phyloP scores from a whole-genome alignment of 1,140 invertebrate species.

The Lasioglossum baleicum region DNA sequence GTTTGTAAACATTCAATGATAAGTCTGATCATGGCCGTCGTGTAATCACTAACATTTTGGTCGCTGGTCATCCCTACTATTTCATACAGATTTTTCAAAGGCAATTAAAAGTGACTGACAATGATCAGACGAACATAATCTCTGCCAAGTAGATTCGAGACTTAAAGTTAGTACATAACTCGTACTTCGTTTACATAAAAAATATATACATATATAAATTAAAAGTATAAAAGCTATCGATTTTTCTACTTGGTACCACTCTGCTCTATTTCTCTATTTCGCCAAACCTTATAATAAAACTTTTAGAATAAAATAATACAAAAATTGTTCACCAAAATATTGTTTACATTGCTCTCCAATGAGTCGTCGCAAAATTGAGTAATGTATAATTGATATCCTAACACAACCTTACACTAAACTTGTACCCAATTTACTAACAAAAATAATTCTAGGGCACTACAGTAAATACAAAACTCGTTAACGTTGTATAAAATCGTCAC shows the following conservation, averaged over 20 bases:
- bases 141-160: not conserved
- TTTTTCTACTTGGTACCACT: not conserved
- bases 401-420: no score
- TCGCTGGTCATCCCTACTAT: not conserved
- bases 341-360: not conserved
- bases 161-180: not conserved
- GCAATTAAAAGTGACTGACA: not conserved
- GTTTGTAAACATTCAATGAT: not conserved
- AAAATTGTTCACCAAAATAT: not conserved
- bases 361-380: not conserved
- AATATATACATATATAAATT: conserved; percentile 11
- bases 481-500: not conserved
- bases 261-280: not conserved
- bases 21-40: conserved; percentile 15
- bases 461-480: not conserved
- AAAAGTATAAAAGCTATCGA: conserved; percentile 22
- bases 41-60: not conserved
- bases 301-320: conserved; percentile 11
- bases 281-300: conserved; percentile 1
- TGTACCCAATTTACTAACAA: not conserved
- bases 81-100: not conserved
- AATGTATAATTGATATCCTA: not conserved
- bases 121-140: conserved; percentile 2
- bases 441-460: not conserved
- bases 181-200: conserved; percentile 14